Conservation (phyloP, 2,113 vertebrate species). For the Alces alces region DNA sequence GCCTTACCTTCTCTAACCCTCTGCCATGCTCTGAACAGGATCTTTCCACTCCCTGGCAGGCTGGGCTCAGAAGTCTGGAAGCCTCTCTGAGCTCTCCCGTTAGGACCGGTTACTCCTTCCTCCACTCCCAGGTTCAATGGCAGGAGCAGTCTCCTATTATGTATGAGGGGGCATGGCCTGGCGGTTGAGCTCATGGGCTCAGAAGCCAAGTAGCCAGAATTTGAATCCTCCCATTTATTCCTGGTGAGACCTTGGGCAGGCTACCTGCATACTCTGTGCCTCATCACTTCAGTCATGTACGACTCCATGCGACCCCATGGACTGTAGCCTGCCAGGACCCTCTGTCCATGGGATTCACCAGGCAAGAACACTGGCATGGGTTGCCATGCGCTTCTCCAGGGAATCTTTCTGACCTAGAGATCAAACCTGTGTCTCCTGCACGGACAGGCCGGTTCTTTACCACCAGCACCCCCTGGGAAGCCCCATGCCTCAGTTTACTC, state of each 20-base stretch:
- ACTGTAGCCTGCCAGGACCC: neutral
- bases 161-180: neutral
- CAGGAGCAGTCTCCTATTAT: neutral
- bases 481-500: neutral
- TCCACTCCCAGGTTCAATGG: neutral
- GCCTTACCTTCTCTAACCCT: neutral
- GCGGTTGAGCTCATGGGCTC: neutral
- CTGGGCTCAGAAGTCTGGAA: neutral
- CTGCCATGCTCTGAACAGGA: neutral
- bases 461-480: neutral
- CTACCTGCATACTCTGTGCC: rapidly evolving
- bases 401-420: neutral
- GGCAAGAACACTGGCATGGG: neutral
- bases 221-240: too few species aligned
- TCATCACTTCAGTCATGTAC: neutral
- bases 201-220: neutral
- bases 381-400: neutral
- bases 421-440: neutral
- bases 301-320: neutral
- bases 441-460: neutral
- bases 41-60: neutral
- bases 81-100: neutral
- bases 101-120: too few species aligned
- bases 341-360: neutral
- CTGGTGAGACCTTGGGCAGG: neutral